A percentile compares a stretch with the other conserved stretches of the same genome.
Evolutionary conservation across 1,140 invertebrate species (phyloP).

Genomic region (Drosophila guanche): DNA sequence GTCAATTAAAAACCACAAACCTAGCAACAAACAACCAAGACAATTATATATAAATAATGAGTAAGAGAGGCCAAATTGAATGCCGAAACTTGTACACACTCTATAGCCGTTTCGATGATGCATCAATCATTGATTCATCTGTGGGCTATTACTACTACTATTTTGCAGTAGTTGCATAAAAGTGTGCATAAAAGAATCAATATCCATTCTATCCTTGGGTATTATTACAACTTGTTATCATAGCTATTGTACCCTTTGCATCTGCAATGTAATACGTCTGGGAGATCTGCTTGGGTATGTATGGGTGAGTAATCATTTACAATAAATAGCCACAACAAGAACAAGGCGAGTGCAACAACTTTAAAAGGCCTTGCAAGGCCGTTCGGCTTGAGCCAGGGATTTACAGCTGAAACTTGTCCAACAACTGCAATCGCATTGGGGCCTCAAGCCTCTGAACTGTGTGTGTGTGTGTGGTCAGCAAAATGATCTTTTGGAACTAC

Average conservation of each 20-base stretch:
- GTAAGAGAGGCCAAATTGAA: too few species aligned
- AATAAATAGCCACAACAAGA: constrained; percentile 41
- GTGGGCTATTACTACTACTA: too few species aligned
- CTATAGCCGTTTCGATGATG: too few species aligned
- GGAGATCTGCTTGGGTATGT: constrained; percentile 4
- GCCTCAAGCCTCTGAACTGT: neutral
- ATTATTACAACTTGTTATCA: constrained; percentile 13
- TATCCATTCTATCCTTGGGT: too few species aligned
- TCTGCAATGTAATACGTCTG: constrained; percentile 2
- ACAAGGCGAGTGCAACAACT: constrained; percentile 70
- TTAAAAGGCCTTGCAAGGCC: constrained; percentile 81
- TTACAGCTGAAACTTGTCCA: constrained; percentile 52
- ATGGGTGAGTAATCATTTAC: constrained; percentile 55
- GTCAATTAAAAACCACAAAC: constrained; percentile 65
- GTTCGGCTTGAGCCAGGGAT: constrained; percentile 53
- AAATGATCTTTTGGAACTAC: constrained; percentile 32
- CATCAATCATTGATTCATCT: too few species aligned
- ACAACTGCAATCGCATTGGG: constrained; percentile 8
- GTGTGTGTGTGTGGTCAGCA: constrained; percentile 29
- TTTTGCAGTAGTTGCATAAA: too few species aligned
- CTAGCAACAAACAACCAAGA: constrained; percentile 24
- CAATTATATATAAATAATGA: constrained; percentile 19
- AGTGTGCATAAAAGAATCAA: too few species aligned
- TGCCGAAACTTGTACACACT: too few species aligned
- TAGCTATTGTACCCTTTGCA: too few species aligned